Conservation (phyloP, 2,797 vertebrate genomes). For the Tarsius wallacei region DNA sequence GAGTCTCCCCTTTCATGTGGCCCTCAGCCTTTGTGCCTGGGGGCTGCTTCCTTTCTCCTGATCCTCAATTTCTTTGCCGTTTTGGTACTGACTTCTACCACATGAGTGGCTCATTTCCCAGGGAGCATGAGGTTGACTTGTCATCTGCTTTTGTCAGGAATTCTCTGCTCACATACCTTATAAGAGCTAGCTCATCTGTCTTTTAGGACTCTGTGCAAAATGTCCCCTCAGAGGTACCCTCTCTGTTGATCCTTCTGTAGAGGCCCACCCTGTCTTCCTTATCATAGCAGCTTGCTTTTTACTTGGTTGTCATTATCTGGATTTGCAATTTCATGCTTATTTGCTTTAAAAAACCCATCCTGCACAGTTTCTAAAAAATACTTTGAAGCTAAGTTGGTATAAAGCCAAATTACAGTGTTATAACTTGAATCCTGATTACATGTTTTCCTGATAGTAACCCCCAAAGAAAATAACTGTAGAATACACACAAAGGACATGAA, state of each 20-base stretch:
- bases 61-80: not conserved
- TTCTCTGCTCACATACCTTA: not conserved
- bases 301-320: not conserved
- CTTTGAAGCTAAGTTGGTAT: not conserved
- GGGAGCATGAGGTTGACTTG: not conserved
- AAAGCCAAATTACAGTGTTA: not conserved
- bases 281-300: not conserved
- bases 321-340: not conserved
- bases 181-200: not conserved
- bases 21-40: fast-evolving
- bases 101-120: not conserved
- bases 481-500: not conserved
- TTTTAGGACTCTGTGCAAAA: not conserved
- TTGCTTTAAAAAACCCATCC: not conserved
- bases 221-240: not conserved
- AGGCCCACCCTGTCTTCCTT: not conserved
- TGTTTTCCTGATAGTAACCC: not conserved
- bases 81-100: not conserved
- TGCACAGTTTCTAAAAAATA: not conserved
- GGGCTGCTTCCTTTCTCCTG: not conserved
- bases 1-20: no score
- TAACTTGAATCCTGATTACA: not conserved
- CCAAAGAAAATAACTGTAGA: not conserved
- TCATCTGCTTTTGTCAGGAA: not conserved
- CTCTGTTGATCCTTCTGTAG: not conserved